A percentile compares a stretch with the other conserved stretches of the same genome.
These are phyloP conservation scores for Ormia ochracea DNA, from an alignment of 2,888 invertebrate genomes.

Conservation along the genomic window DNA sequence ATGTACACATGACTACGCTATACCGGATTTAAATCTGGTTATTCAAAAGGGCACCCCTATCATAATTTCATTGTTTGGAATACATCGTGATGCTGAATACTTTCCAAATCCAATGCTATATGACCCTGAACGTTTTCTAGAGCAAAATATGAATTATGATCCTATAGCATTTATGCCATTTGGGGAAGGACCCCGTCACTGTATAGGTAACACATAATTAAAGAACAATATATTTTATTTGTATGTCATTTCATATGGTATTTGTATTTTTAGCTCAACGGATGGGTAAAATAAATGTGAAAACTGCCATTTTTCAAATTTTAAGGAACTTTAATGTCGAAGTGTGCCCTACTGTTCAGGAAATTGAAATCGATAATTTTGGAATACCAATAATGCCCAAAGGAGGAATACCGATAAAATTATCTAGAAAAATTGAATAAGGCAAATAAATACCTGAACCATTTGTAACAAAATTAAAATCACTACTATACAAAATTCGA, in stretches of 20 bases:
- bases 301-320: slow-evolving; percentile 72
- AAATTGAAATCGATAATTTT: slow-evolving; percentile 71
- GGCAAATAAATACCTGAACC: background rate
- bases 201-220: slow-evolving; percentile 73
- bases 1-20: slow-evolving; percentile 73
- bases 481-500: background rate
- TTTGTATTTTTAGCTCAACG: slow-evolving; percentile 70
- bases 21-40: slow-evolving; percentile 71
- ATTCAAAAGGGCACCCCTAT: slow-evolving; percentile 75
- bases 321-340: slow-evolving; percentile 70
- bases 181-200: slow-evolving; percentile 76
- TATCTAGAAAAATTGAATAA: slow-evolving; percentile 65
- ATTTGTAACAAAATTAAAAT: too few relatives aligned
- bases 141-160: slow-evolving; percentile 69
- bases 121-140: slow-evolving; percentile 77
- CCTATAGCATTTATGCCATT: slow-evolving; percentile 75
- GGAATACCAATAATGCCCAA: slow-evolving; percentile 70
- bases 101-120: slow-evolving; percentile 77
- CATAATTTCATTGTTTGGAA: slow-evolving; percentile 74
- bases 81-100: slow-evolving; percentile 76
- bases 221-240: background rate
- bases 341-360: slow-evolving; percentile 63
- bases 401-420: slow-evolving; percentile 69
- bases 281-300: slow-evolving; percentile 73
- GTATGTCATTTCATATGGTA: too few relatives aligned